Evolutionary conservation across 2,888 invertebrate genomes (phyloP).

Genomic region (Alviniconcha strummeri): DNA sequence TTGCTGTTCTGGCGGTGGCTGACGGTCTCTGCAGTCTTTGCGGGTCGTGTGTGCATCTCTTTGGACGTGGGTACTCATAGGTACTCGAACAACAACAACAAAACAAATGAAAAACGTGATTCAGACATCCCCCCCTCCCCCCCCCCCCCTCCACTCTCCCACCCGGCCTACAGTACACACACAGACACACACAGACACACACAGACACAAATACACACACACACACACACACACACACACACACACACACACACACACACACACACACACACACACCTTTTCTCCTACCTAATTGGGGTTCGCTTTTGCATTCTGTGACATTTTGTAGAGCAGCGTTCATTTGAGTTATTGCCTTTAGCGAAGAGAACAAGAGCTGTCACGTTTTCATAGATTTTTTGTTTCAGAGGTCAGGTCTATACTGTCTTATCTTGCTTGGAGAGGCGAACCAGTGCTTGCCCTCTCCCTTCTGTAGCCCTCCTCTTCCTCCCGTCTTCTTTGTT

Average conservation of each 20-base stretch:
- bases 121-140: neutral
- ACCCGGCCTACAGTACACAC: neutral
- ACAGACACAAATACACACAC: neutral
- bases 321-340: neutral
- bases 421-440: no score
- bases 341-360: neutral
- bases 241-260: neutral
- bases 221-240: neutral
- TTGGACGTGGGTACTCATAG: neutral
- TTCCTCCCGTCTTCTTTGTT: no score
- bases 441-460: no score
- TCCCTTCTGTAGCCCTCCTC: no score
- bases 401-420: no score
- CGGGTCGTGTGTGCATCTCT: no score
- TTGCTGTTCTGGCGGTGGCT: no score
- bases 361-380: neutral
- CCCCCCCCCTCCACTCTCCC: neutral
- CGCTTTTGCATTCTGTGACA: neutral
- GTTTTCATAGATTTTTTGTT: neutral
- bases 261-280: slow-evolving; percentile 6
- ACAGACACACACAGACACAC: neutral
- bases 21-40: no score
- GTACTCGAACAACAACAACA: neutral
- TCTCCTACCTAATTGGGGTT: neutral
- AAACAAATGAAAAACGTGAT: neutral